Percentiles rank a stretch among this genome's conserved stretches.
Conservation (phyloP, 2,797 vertebrate genomes). For the Neosalanx taihuensis region DNA sequence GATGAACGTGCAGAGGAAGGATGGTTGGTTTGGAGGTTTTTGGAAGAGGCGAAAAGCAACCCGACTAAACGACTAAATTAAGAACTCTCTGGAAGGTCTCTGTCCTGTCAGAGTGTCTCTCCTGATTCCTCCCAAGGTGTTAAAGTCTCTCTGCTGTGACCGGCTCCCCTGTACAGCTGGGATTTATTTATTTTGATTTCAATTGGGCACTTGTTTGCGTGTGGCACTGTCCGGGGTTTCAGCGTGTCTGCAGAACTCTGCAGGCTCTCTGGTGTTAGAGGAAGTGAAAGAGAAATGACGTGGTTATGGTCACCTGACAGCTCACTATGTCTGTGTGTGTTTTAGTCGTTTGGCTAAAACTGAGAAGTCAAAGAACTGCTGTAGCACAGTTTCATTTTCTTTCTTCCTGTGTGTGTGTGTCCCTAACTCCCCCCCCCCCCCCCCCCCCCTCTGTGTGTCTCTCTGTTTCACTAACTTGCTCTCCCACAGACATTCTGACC, state of each 20-base stretch:
- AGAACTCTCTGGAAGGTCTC: conserved; percentile 21
- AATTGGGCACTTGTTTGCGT: conserved; percentile 41
- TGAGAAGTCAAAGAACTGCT: background rate
- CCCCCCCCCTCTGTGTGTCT: no score
- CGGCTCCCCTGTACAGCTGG: conserved; percentile 31
- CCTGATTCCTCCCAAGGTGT: conserved; percentile 57
- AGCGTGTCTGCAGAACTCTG: conserved; percentile 37
- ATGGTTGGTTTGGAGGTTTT: background rate
- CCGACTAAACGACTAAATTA: conserved; percentile 48
- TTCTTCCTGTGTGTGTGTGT: no score
- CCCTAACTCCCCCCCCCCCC: no score
- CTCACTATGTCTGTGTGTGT: background rate
- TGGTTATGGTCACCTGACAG: background rate
- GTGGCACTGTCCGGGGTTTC: conserved; percentile 19
- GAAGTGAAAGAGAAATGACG: background rate
- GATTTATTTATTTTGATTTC: conserved; percentile 47
- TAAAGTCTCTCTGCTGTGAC: conserved; percentile 45
- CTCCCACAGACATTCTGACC: background rate
- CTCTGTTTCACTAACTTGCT: background rate
- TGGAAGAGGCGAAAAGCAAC: conserved; percentile 39
- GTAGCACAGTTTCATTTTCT: background rate
- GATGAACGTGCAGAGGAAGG: conserved; percentile 1
- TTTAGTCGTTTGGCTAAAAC: background rate
- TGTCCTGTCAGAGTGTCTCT: conserved; percentile 57
- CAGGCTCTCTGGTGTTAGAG: conserved; percentile 32